phyloP scores from a whole-genome alignment of 2,113 vertebrate genomes.

The Pteruthius melanotis region DNA sequence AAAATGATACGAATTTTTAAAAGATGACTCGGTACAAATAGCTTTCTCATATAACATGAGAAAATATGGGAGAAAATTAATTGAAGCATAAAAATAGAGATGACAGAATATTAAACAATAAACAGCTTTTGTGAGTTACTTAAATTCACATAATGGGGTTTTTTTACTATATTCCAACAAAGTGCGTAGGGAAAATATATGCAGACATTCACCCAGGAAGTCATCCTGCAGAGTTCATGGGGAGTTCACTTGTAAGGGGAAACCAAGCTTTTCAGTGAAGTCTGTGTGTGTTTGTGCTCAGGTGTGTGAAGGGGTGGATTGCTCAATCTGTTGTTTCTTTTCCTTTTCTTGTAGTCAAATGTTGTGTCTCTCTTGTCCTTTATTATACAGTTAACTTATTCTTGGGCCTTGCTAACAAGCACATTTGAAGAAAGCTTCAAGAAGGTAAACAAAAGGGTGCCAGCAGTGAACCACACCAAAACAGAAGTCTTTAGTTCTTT shows the following conservation, averaged over 20 bases:
- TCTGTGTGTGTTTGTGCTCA: neutral
- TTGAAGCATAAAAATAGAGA: neutral
- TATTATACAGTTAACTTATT: neutral
- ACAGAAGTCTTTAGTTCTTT: neutral
- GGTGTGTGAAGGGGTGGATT: neutral
- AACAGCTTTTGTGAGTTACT: neutral
- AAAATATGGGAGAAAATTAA: neutral
- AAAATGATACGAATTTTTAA: neutral
- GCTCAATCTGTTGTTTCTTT: neutral
- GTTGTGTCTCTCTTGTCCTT: neutral
- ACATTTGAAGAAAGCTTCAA: neutral
- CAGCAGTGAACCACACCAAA: neutral
- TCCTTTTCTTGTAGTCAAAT: neutral
- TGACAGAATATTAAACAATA: neutral
- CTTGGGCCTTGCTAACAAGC: neutral
- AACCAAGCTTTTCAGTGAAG: neutral
- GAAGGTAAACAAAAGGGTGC: neutral
- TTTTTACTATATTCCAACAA: neutral
- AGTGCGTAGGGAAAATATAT: neutral
- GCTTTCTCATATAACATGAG: neutral
- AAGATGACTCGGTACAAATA: neutral
- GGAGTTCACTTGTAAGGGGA: neutral
- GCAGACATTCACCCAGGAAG: neutral
- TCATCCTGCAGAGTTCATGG: neutral
- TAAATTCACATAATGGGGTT: neutral